Conservation (phyloP, 2,113 vertebrate genomes). For the Mesitornis unicolor region DNA sequence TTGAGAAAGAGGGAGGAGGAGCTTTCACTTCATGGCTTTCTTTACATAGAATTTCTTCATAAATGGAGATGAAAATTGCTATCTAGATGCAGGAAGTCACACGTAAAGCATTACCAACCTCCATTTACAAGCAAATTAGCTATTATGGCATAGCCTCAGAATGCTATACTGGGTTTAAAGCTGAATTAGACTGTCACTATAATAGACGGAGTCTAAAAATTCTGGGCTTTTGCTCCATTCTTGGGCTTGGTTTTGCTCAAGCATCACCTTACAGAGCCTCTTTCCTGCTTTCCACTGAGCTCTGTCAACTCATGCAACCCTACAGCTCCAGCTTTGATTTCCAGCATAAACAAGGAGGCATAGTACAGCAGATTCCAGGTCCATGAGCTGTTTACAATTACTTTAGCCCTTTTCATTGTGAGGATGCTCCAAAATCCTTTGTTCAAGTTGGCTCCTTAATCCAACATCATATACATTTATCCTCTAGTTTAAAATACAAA, state of each 20-base stretch:
- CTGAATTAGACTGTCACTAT: neutral
- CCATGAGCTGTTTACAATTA: neutral
- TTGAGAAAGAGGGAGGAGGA: neutral
- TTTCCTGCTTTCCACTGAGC: neutral
- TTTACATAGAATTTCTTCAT: neutral
- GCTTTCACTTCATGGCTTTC: neutral
- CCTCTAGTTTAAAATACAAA: neutral
- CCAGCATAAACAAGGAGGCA: neutral
- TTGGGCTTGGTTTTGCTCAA: neutral
- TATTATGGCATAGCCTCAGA: neutral
- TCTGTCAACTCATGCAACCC: neutral
- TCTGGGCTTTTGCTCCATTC: neutral
- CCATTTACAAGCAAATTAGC: constrained; percentile 30
- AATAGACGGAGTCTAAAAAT: neutral
- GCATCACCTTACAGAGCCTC: neutral
- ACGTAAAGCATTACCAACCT: constrained; percentile 5
- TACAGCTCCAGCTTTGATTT: neutral
- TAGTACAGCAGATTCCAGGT: neutral
- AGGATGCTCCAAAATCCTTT: neutral
- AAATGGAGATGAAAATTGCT: neutral
- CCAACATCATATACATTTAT: neutral
- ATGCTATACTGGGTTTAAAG: neutral
- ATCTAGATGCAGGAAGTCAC: neutral
- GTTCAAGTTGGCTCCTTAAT: neutral
- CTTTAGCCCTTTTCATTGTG: neutral